phyloP scores from a whole-genome alignment of 2,797 vertebrate species.

The Phaenicophaeus curvirostris region DNA sequence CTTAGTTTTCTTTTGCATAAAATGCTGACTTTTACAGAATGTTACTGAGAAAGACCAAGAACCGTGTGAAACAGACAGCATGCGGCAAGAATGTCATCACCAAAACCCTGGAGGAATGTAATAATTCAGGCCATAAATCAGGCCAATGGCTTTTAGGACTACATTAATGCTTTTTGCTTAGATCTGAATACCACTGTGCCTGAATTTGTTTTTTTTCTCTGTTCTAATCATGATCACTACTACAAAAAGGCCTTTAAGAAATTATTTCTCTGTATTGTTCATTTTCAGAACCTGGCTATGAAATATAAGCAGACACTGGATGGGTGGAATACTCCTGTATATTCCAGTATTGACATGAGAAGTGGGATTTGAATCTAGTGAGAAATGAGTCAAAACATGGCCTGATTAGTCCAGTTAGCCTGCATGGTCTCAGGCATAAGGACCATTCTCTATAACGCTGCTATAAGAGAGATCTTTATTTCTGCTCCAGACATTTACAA shows the following conservation, averaged over 20 bases:
- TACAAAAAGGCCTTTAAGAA: constrained; percentile 4
- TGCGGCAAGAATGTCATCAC: background rate
- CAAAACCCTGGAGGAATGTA: background rate
- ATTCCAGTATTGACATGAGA: background rate
- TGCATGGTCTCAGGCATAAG: background rate
- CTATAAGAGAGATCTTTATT: background rate
- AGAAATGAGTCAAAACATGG: background rate
- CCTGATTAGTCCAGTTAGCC: background rate
- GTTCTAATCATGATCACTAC: background rate
- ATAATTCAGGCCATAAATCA: constrained; percentile 45
- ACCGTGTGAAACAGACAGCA: background rate
- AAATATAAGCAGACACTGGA: background rate
- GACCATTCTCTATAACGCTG: background rate
- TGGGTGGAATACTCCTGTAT: background rate
- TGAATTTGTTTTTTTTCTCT: background rate
- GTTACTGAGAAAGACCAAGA: background rate
- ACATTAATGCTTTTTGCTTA: constrained; percentile 15
- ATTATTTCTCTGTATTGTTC: background rate
- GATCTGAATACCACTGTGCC: constrained; percentile 23
- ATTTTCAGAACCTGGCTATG: background rate
- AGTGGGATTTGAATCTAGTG: background rate
- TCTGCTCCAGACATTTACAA: no score
- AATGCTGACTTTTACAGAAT: background rate
- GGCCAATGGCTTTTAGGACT: constrained; percentile 4
- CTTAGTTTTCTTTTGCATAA: background rate